Evolutionary conservation across 2,113 vertebrate genomes (phyloP).

Genomic region (Cercocebus atys): DNA sequence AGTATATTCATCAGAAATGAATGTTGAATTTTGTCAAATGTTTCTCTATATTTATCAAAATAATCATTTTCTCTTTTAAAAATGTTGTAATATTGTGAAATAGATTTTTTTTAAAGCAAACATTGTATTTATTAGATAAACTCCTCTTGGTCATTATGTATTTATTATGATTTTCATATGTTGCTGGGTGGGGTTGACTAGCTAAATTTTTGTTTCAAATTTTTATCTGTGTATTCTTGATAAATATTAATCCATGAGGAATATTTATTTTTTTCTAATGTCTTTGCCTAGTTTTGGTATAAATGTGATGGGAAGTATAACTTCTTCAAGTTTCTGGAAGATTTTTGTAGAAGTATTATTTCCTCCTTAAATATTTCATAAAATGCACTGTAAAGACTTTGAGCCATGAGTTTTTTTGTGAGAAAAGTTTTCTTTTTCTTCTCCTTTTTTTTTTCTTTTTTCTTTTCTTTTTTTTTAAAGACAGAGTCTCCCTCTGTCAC

Average conservation of each 20-base stretch:
- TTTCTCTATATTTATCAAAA: not conserved
- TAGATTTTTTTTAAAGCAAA: not conserved
- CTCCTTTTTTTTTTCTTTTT: too few species aligned
- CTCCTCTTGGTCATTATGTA: not conserved
- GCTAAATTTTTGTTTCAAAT: not conserved
- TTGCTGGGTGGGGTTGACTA: not conserved
- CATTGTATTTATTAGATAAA: not conserved
- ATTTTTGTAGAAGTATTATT: not conserved
- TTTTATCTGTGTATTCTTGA: not conserved
- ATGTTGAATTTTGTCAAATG: not conserved
- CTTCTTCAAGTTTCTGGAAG: not conserved
- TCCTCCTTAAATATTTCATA: not conserved
- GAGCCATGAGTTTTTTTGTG: not conserved
- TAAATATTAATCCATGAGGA: not conserved
- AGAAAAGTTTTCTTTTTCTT: not conserved
- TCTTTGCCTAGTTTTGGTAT: not conserved
- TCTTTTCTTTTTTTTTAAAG: too few species aligned
- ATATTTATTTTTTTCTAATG: not conserved
- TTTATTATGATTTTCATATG: not conserved
- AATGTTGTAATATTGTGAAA: not conserved
- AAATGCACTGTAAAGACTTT: not conserved
- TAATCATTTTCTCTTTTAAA: not conserved
- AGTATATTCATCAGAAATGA: not conserved
- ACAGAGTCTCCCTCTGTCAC: too few species aligned
- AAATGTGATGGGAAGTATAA: not conserved